A percentile compares a stretch with the other conserved stretches of the same genome.
These are phyloP conservation scores for Dendrolimus punctatus DNA, from an alignment of 1,140 invertebrate species.

Conservation along the genomic window DNA sequence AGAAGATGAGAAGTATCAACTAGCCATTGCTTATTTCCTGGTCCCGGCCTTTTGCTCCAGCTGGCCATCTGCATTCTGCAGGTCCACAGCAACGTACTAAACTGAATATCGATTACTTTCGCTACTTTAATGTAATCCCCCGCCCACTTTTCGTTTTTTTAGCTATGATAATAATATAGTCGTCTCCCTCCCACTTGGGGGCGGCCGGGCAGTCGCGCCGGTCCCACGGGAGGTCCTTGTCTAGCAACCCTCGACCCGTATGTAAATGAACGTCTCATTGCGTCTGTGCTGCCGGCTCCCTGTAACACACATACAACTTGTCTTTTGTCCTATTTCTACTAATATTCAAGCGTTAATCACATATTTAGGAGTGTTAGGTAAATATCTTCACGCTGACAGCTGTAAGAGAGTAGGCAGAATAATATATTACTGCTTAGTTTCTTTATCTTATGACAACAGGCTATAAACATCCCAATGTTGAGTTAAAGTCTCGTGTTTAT, in stretches of 20 bases:
- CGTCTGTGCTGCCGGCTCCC: conserved; percentile 36
- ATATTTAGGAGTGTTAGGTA: too few species aligned
- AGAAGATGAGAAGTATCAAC: too few species aligned
- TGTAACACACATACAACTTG: too few species aligned
- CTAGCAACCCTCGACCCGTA: conserved; percentile 55
- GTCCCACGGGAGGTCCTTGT: conserved; percentile 45
- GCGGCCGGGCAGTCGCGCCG: conserved; percentile 21
- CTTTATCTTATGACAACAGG: conserved; percentile 8
- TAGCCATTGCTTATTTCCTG: too few species aligned
- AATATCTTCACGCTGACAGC: too few species aligned
- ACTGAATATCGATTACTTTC: conserved; percentile 76
- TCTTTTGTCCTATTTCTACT: too few species aligned
- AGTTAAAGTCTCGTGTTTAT: background rate
- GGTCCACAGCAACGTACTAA: conserved; percentile 64
- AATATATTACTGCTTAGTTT: too few species aligned
- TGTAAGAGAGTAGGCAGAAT: too few species aligned
- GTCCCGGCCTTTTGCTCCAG: too few species aligned
- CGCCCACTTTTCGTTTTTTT: conserved; percentile 74
- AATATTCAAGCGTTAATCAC: too few species aligned
- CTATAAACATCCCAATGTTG: conserved; percentile 23
- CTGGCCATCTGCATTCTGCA: conserved; percentile 63
- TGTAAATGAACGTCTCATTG: conserved; percentile 65
- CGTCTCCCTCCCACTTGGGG: conserved; percentile 59
- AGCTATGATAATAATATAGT: conserved; percentile 70
- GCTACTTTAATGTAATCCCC: conserved; percentile 72